Evolutionary conservation across 2,888 invertebrate genomes (phyloP).

Genomic region (Coelopa pilipes): DNA sequence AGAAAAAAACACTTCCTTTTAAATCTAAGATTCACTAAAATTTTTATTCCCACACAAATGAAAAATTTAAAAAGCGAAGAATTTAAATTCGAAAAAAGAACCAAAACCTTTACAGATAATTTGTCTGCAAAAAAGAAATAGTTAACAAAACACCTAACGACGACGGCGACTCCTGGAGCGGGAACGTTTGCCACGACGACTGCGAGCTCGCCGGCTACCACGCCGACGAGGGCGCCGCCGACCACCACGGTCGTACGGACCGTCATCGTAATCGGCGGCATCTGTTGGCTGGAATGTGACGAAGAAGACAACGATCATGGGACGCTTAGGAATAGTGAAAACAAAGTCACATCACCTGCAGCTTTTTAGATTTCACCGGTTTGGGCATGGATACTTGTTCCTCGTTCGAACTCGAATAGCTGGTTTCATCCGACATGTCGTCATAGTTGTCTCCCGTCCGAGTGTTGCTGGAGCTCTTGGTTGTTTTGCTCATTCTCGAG

Average conservation of each 20-base stretch:
- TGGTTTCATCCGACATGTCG: constrained; percentile 38
- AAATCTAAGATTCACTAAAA: constrained; percentile 25
- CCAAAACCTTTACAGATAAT: constrained; percentile 33
- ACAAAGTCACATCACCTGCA: constrained; percentile 25
- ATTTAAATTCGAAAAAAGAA: constrained; percentile 33
- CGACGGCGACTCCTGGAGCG: constrained; percentile 42
- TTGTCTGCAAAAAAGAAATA: constrained; percentile 13
- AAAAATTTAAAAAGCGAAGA: constrained; percentile 31
- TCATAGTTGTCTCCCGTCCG: constrained; percentile 25
- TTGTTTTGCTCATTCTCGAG: constrained; percentile 24
- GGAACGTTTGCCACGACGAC: constrained; percentile 32
- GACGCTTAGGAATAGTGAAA: neutral
- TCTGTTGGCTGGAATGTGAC: constrained; percentile 28
- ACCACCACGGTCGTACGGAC: constrained; percentile 32
- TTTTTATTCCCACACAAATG: constrained; percentile 34
- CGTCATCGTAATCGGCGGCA: constrained; percentile 36
- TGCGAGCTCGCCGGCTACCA: constrained; percentile 15
- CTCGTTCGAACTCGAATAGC: constrained; percentile 35
- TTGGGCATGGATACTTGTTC: constrained; percentile 24
- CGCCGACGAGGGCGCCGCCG: constrained; percentile 30
- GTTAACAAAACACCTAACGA: constrained; percentile 32
- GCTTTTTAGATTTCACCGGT: constrained; percentile 36
- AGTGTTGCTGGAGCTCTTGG: constrained; percentile 25
- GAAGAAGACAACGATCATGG: too few relatives aligned
- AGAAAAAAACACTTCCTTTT: constrained; percentile 26